These are phyloP conservation scores for Lasioglossum baleicum DNA, from an alignment of 1,140 invertebrate genomes.

Conservation along the genomic window DNA sequence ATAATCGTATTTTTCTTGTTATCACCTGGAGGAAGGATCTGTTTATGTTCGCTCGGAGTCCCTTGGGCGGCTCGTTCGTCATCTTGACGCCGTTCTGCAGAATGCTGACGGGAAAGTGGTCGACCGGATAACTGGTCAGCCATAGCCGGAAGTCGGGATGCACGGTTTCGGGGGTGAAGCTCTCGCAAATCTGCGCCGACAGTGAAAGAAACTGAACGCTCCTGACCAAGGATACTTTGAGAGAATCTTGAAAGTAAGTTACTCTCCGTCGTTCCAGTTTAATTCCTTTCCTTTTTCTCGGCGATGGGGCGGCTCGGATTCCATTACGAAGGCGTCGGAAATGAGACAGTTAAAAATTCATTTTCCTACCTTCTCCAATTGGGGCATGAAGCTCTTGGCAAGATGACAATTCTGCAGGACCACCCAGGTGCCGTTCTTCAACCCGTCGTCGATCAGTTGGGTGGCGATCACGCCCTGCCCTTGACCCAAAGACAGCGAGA, in stretches of 20 bases:
- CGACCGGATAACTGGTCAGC: constrained; percentile 95
- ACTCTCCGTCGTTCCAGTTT: not conserved
- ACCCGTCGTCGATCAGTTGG: constrained; percentile 91
- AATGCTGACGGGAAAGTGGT: constrained; percentile 94
- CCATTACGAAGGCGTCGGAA: not conserved
- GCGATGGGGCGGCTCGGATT: not conserved
- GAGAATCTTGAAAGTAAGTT: not conserved
- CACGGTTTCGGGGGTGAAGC: constrained; percentile 86
- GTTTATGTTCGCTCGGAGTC: constrained; percentile 86
- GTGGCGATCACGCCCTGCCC: constrained; percentile 95
- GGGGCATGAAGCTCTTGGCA: constrained; percentile 95
- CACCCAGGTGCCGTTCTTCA: constrained; percentile 93
- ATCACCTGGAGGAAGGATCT: constrained; percentile 85
- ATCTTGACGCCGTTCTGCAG: constrained; percentile 97
- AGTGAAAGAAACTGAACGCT: not conserved
- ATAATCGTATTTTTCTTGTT: not conserved
- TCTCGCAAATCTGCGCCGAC: constrained; percentile 86
- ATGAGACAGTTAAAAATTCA: not conserved
- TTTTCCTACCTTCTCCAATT: constrained; percentile 85
- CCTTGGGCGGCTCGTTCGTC: constrained; percentile 96
- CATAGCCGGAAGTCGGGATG: constrained; percentile 95
- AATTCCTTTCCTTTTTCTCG: not conserved
- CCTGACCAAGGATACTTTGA: not conserved
- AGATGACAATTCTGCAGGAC: constrained; percentile 98
- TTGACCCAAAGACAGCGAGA: constrained; percentile 94